These are phyloP conservation scores for Simalia tracyae DNA, from an alignment of 2,797 vertebrate species.

Conservation along the genomic window DNA sequence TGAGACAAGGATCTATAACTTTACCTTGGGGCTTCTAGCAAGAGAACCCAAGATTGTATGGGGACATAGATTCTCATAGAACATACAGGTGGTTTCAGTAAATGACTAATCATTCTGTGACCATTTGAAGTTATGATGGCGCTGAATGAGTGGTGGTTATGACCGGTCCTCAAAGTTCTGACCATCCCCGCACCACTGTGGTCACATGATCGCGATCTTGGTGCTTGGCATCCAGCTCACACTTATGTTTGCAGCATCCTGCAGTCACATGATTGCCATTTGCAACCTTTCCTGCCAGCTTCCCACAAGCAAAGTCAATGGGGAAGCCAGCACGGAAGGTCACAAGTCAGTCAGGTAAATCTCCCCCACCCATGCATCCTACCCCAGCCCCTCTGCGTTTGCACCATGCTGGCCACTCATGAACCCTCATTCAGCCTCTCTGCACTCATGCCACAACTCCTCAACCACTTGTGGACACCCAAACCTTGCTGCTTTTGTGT, in stretches of 20 bases:
- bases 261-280: background rate
- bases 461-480: no score
- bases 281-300: background rate
- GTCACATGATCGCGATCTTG: background rate
- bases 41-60: background rate
- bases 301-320: background rate
- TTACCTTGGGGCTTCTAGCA: background rate
- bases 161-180: background rate
- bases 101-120: background rate
- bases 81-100: background rate
- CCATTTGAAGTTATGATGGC: background rate
- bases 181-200: background rate
- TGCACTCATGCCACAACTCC: background rate
- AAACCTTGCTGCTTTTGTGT: background rate
- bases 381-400: no score
- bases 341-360: background rate
- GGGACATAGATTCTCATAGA: background rate
- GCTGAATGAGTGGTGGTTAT: background rate
- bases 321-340: background rate
- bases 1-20: background rate
- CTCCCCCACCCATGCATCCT: background rate
- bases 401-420: background rate
- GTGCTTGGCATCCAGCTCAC: background rate
- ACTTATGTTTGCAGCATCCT: background rate
- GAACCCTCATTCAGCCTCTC: background rate